Base-by-base conservation (phyloP, 1,140 invertebrate genomes). In the Drosophila micromelanica region DNA sequence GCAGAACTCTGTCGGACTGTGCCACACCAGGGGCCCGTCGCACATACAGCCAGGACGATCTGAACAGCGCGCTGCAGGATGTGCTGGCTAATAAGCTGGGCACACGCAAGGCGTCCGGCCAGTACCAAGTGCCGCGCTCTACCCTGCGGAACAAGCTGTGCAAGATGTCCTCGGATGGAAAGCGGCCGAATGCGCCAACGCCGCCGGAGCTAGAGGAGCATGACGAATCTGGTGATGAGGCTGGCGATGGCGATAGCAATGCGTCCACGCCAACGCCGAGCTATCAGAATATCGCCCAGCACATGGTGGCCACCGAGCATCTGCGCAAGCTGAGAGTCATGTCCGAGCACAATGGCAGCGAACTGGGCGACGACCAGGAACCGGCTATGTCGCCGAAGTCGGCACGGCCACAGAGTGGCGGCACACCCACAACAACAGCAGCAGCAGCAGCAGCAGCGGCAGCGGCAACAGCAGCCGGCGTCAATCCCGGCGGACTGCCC, bases 111-210 rank as follows among this genome's bases (percentile, higher is more conserved):
- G 98, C 98, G 1, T 97, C 98, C 37, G 97, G 97, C 30, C 96
- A 98, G 70, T 99, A 99, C 92, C 97, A 98, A 63, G 98, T 99
- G 91, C 98, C 98, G 4, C 94, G 98, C 57, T 98, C 98, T 57
- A 99, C 98, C 2, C 94, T 99, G 5, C 94, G 98, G 43, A 99
- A 99, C 93, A 99, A 99, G 93, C 95, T 97, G 80, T 98, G 97
- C 93, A 98, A 98, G 92, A 93, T 97, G 84, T 95, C 96, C 37
- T 30, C 95, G 92, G 96, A 95, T 85, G 92, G 93, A 60, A 94
- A 95, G 90, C 93, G 95, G 59, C 93, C 32, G 95, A 76, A 94
- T 92, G 78, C 93, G 1, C 56, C 32, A 23, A 59, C 62, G 62
- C 52, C 71, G 20, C 54, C 63, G 17, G 62, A 72, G 8, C 63